Percentiles rank a stretch among this genome's conserved stretches.
phyloP scores from a whole-genome alignment of 1,140 invertebrate genomes.

The Drosophila equinoxialis region DNA sequence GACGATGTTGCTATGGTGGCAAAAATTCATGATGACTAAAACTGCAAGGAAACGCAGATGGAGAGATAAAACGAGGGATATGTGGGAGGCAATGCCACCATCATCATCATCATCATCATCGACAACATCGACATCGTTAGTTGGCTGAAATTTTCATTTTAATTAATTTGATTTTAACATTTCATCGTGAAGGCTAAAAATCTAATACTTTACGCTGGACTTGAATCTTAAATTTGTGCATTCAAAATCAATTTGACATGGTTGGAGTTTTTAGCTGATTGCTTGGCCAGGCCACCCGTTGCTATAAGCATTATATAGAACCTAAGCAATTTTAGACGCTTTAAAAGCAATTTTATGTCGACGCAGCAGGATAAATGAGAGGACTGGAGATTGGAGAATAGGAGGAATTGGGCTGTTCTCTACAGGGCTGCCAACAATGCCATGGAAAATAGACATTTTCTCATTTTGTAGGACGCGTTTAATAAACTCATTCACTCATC shows the following conservation, averaged over 20 bases:
- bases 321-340: conserved; percentile 38
- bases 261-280: conserved; percentile 33
- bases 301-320: conserved; percentile 37
- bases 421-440: neutral
- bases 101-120: conserved; percentile 28
- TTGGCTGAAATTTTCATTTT: conserved; percentile 51
- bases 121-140: conserved; percentile 1
- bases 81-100: conserved; percentile 9
- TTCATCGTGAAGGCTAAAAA: neutral
- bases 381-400: neutral
- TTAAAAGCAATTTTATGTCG: conserved; percentile 54
- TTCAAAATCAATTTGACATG: conserved; percentile 23
- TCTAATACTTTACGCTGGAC: conserved; percentile 35
- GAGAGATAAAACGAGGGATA: neutral
- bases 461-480: conserved; percentile 58
- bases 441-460: conserved; percentile 45
- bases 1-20: conserved; percentile 21
- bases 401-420: too few species aligned
- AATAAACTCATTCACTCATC: conserved; percentile 51
- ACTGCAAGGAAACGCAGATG: conserved; percentile 28
- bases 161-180: conserved; percentile 73
- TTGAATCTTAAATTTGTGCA: conserved; percentile 20
- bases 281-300: conserved; percentile 24
- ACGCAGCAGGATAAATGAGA: conserved; percentile 33
- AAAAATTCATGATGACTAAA: conserved; percentile 50